Evolutionary conservation across 2,797 vertebrate genomes (phyloP).

Genomic region (Oceanodroma leucorhoa): DNA sequence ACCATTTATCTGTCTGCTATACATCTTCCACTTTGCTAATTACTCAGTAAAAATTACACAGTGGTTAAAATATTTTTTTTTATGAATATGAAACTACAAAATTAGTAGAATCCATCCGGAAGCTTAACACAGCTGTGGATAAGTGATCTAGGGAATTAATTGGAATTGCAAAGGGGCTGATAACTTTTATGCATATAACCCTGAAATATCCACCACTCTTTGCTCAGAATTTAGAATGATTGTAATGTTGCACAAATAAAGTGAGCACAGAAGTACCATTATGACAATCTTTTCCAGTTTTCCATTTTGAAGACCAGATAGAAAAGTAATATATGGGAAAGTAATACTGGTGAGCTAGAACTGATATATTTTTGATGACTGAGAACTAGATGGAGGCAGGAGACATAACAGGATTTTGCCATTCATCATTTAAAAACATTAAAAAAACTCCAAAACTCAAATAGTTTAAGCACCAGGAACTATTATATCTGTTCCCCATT

Average conservation of each 20-base stretch:
- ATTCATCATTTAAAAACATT: neutral
- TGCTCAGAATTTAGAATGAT: neutral
- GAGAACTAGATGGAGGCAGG: neutral
- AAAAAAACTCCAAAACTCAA: rapidly evolving
- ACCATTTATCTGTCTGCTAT: neutral
- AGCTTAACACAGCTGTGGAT: neutral
- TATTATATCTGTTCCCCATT: neutral
- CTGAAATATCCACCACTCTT: neutral
- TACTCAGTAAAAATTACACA: neutral
- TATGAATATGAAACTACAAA: neutral
- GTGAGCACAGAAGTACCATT: neutral
- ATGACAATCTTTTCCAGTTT: neutral
- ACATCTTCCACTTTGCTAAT: neutral
- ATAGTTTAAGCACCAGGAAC: neutral
- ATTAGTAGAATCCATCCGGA: neutral
- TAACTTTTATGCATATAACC: neutral
- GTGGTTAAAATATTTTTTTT: neutral
- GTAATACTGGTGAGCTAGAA: neutral
- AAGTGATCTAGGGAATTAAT: neutral
- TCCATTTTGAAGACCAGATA: neutral
- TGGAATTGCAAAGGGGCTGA: neutral
- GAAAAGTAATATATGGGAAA: neutral
- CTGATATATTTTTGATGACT: neutral
- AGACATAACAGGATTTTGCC: neutral
- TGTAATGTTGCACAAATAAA: neutral